phyloP scores from a whole-genome alignment of 2,797 vertebrate species.

The Manis crassicaudata region DNA sequence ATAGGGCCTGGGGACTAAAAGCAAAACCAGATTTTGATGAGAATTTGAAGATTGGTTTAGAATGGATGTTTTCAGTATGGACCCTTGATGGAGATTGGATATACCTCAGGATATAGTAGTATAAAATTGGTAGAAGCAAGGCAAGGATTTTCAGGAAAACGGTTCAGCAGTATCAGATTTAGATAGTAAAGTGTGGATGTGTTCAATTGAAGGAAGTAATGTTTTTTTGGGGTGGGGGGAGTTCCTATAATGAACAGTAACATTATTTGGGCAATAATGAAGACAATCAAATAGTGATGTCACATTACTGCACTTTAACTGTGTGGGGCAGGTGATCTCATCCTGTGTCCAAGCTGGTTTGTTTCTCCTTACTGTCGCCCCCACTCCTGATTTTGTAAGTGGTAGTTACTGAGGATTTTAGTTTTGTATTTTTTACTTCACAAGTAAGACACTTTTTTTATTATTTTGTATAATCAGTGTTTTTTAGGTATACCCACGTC shows the following conservation, averaged over 20 bases:
- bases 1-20: not conserved
- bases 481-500: not conserved
- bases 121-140: not conserved
- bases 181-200: not conserved
- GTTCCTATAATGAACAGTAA: not conserved
- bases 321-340: not conserved
- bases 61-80: not conserved
- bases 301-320: not conserved
- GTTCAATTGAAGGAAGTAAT: not conserved
- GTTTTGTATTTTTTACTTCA: slow-evolving; percentile 2
- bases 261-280: not conserved
- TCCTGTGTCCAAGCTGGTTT: not conserved
- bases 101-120: not conserved
- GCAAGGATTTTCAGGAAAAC: not conserved
- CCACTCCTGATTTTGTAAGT: not conserved
- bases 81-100: not conserved
- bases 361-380: not conserved
- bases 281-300: not conserved
- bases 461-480: not conserved
- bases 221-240: not conserved
- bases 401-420: not conserved
- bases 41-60: not conserved
- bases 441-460: not conserved
- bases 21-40: not conserved
- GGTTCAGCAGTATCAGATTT: not conserved